Conservation (phyloP, 1,140 invertebrate genomes). For the Calosoma granatense region DNA sequence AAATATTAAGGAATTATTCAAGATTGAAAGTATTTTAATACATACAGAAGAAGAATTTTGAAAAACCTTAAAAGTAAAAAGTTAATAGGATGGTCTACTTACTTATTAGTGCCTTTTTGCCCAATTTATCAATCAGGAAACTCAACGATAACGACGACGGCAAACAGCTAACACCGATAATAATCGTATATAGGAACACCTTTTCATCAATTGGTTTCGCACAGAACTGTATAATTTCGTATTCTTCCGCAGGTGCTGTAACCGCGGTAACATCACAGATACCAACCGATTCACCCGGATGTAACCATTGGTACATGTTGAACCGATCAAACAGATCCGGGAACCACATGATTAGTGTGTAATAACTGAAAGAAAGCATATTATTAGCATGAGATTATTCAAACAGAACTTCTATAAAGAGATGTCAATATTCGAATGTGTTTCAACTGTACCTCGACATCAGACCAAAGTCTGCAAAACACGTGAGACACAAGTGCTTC, state of each 20-base stretch:
- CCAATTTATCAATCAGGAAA: slow-evolving; percentile 42
- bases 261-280: slow-evolving; percentile 44
- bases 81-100: too few species aligned
- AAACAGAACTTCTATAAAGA: too few species aligned
- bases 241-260: slow-evolving; percentile 6
- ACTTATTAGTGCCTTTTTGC: slow-evolving; percentile 43
- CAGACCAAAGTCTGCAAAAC: slow-evolving; percentile 45
- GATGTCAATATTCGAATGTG: slow-evolving; percentile 10
- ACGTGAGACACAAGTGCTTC: slow-evolving; percentile 37
- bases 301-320: slow-evolving; percentile 40
- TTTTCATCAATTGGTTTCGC: slow-evolving; percentile 33
- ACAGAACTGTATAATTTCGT: slow-evolving; percentile 20
- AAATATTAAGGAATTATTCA: too few species aligned
- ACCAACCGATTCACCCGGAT: slow-evolving; percentile 40
- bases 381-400: slow-evolving; percentile 10
- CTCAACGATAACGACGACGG: slow-evolving; percentile 43
- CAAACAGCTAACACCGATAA: slow-evolving; percentile 42
- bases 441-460: slow-evolving; percentile 40
- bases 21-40: too few species aligned
- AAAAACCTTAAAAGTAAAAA: too few species aligned
- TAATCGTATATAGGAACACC: slow-evolving; percentile 42
- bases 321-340: slow-evolving; percentile 54
- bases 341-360: slow-evolving; percentile 58
- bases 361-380: slow-evolving; percentile 41
- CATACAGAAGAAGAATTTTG: too few species aligned